Evolutionary conservation across 2,888 invertebrate genomes (phyloP), one percentile per base, ranked within the genome.

Genomic region (Penaeus monodon): DNA sequence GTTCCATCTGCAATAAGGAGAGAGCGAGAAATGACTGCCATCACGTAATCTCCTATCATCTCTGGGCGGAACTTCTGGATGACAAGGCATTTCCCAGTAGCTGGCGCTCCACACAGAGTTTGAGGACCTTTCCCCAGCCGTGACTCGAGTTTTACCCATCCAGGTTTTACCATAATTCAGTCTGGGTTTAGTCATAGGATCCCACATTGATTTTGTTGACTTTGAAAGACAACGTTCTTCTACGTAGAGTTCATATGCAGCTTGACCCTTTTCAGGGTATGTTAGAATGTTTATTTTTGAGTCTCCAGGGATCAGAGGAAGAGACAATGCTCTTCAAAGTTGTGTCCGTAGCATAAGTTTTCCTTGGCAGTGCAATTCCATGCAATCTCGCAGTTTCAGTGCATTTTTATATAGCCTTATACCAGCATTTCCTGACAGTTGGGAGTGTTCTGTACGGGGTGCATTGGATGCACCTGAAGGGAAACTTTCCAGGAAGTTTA

Each of bases 51-150:
- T 29, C 76, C 76, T 33, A 76, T 76, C 44, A 38, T 76, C 76
- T 76, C 80, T n/a, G 80, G 80, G n/a, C 80, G 79, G 79, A 3
- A 3, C 38, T 33, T 33, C 38, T 74, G 76, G 76, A 74, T 74
- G 76, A 74, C 7, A 74, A 74, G 7, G 38, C 27, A 74, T 7
- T 74, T 27, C 76, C 8, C 29, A 74, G 7, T 33, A 74, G 76
- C 38, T 74, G 76, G 38, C 76, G 76, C 76, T 74, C 76, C 76
- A 8, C 8, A 74, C 8, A 10, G 4, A 66, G 66, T 66, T 66
- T 66, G 7, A 73, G 7, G 73, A 73, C 0, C 73, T 73, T 73
- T 73, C 29, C 12, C n/a, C 10, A 57, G 14, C 29, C 44, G 4
- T 33, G 44, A 76, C 76, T 38, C 44, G 29, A 33, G 2, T 3